Base-by-base conservation (phyloP, 1,140 invertebrate genomes). In the Aethina tumida region DNA sequence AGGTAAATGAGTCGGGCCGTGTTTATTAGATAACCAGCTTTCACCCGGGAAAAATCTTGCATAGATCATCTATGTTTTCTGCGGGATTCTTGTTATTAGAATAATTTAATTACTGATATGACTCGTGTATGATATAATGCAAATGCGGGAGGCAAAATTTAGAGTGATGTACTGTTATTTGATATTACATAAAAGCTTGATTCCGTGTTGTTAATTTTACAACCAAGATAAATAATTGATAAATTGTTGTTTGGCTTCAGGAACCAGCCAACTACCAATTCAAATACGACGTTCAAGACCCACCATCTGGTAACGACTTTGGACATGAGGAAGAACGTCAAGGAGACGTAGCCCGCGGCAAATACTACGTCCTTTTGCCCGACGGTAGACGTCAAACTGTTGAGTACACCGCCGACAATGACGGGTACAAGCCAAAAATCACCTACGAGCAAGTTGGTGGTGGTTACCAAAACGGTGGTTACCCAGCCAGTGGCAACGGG, bases 311-410 rank as follows among this genome's bases (percentile, higher is more conserved):
- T 38, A 79, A 79, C 35, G 77, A 83, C 49, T 84, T 80, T 44
- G 74, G 75, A 0, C 81, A 84, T 60, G 68, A 78, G 56, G 81
- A 83, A 55, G 66, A 71, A 1, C 70, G 79, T 19, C 68, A 77
- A 50, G 79, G 78, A 19, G 73, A 78, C 49, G 65, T 69, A 10
- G 73, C 77, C 27, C 67, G 74, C 34, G 82, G 81, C 29, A 65
- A 74, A 34, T 84, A 83, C 60, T 79, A 75, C 52, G 81, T 84
- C 0, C 64, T 82, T 2, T 62, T 84, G 29, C 81, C 81, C 43
- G 81, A 85, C 62, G 81, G 82, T 35, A 76, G 80, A 43, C 76
- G 76, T 50, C 81, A 84, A 64, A 66, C 72, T 33, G 84, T 89
- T 0, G 75, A 80, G 45, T 89, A 88, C 58, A 74, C 77, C 52